These are phyloP conservation scores for Psittacula cyanocephala DNA, from an alignment of 2,113 vertebrate genomes.

Conservation along the genomic window DNA sequence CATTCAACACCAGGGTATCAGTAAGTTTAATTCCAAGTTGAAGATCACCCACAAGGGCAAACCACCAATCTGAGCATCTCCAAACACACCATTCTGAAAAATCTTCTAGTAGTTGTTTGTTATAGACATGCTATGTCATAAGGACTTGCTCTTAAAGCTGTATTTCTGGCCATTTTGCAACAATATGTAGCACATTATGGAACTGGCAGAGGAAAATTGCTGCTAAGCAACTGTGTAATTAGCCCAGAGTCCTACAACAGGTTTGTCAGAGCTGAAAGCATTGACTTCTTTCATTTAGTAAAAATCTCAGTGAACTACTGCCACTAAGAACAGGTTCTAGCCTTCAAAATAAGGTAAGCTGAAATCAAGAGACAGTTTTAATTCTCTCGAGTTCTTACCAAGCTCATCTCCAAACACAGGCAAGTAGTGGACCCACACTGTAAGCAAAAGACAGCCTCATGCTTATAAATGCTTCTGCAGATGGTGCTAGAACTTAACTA, in stretches of 20 bases:
- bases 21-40: background rate
- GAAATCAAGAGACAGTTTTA: background rate
- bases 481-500: background rate
- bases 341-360: background rate
- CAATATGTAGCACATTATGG: background rate
- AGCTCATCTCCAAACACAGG: background rate
- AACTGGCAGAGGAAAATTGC: background rate
- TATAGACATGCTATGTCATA: background rate
- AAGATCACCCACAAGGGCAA: background rate
- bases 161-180: background rate
- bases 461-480: background rate
- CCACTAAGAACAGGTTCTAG: background rate
- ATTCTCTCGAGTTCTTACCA: background rate
- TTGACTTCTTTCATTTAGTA: background rate
- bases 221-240: conserved; percentile 3
- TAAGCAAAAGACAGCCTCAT: background rate
- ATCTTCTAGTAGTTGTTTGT: background rate
- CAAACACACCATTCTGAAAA: background rate
- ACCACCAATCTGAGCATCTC: background rate
- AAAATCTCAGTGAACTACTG: background rate
- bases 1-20: background rate
- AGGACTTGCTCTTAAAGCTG: background rate
- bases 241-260: background rate
- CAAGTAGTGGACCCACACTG: background rate
- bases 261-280: background rate